Evolutionary conservation across 2,113 vertebrate species (phyloP).

Genomic region (Anas platyrhynchos): DNA sequence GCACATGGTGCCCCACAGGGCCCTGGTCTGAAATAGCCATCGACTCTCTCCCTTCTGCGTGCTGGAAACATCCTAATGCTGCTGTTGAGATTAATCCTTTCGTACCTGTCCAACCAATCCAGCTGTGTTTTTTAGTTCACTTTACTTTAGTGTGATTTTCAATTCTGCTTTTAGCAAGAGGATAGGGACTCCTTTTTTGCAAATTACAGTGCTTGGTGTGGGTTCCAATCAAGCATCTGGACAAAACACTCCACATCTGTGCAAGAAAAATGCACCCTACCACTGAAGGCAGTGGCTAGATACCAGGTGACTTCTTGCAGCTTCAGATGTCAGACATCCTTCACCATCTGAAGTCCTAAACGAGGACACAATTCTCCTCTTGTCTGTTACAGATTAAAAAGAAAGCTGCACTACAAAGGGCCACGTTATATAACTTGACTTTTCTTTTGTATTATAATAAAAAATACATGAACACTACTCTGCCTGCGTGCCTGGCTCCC

Average conservation of each 20-base stretch:
- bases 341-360: not conserved
- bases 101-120: not conserved
- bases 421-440: not conserved
- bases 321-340: not conserved
- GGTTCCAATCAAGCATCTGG: not conserved
- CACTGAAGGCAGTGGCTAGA: not conserved
- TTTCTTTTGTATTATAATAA: slow-evolving; percentile 41
- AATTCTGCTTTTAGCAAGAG: not conserved
- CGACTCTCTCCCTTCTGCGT: not conserved
- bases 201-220: not conserved
- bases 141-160: not conserved
- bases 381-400: not conserved
- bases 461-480: slow-evolving; percentile 46
- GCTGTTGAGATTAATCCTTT: slow-evolving; percentile 22
- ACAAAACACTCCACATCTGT: not conserved
- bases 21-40: not conserved
- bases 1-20: not conserved
- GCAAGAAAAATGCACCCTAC: not conserved
- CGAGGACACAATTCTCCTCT: not conserved
- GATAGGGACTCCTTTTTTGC: not conserved
- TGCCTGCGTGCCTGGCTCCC: slow-evolving; percentile 5
- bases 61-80: slow-evolving; percentile 45
- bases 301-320: not conserved
- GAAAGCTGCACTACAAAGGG: slow-evolving; percentile 49
- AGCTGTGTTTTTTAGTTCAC: slow-evolving; percentile 41